A percentile compares a stretch with the other conserved stretches of the same genome.
Evolutionary conservation across 2,113 vertebrate genomes (phyloP).

Genomic region (Apus apus): DNA sequence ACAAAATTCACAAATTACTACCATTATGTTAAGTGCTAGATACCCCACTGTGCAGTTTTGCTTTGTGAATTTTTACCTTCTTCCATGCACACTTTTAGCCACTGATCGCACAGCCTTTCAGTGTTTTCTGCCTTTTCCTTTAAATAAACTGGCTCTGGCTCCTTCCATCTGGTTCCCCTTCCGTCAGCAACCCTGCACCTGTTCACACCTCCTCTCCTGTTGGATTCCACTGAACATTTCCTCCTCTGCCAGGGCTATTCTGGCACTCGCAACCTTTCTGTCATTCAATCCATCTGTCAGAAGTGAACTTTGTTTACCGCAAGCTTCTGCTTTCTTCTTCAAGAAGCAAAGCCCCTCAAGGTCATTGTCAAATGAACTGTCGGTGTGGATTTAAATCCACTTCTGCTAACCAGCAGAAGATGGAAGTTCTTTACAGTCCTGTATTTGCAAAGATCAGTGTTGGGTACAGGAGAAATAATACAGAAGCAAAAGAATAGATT

Average conservation of each 20-base stretch:
- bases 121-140: constrained; percentile 94
- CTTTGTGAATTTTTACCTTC: constrained; percentile 87
- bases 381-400: constrained; percentile 84
- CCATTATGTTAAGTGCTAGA: constrained; percentile 83
- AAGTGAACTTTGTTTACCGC: constrained; percentile 99
- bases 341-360: constrained; percentile 95
- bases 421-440: constrained; percentile 74
- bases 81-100: constrained; percentile 86
- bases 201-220: constrained; percentile 99
- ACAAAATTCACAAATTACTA: constrained; percentile 84
- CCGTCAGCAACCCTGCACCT: constrained; percentile 99
- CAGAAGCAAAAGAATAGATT: constrained; percentile 67
- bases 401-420: constrained; percentile 78
- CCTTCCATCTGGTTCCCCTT: constrained; percentile 99
- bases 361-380: constrained; percentile 89
- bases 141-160: constrained; percentile 99
- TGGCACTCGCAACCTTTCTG: constrained; percentile 99
- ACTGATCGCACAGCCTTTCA: constrained; percentile 86
- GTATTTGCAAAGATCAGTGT: constrained; percentile 73
- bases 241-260: constrained; percentile 99
- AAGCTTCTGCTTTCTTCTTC: constrained; percentile 99
- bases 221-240: constrained; percentile 96
- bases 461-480: constrained; percentile 69
- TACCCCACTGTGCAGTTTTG: constrained; percentile 86
- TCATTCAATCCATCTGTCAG: constrained; percentile 99